Base-by-base conservation (phyloP, 1,140 invertebrate genomes). In the Acromyrmex echinatior region DNA sequence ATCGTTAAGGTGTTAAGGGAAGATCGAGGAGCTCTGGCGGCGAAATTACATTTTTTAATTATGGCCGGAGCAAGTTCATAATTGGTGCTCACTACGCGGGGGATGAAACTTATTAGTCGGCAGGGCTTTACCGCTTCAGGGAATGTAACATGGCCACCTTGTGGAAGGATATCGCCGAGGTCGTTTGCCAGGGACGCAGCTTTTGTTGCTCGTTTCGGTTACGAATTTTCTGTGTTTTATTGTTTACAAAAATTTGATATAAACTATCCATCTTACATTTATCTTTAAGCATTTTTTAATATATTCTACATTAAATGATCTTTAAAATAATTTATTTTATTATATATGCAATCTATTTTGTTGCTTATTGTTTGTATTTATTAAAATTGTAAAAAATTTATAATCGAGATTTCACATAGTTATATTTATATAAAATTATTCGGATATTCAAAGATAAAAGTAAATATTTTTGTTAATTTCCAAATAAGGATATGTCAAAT, bases 21-120 rank as follows among this genome's bases (percentile, higher is more conserved):
- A 91, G 90, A 91, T 91, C 68, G 87, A 92, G 79, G 71, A 89
- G 86, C 76, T 81, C 86, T 80, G 88, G 81, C 80, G 91, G 90
- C 88, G 86, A 92, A 92, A 94, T 94, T 94, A 94, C 92, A 94
- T 94, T 94, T 94, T 95, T 94, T 95, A 95, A 95, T 95, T 94
- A 94, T 91, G 86, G 90, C 89, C 79, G 68, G 90, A 94, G 94
- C 90, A 90, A 95, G 94, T 95, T 95, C 94, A 95, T 95, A 95
- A 95, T 95, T 94, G 94, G 94, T 95, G 93, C 94, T 95, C 94
- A 95, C 94, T 94, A 95, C 94, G 94, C 92, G 94, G 94, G 92
- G 94, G 94, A 95, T 95, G 94, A 95, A 95, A 94, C 94, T 95
- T 95, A 95, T 95, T 95, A 93, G 92, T 92, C 91, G 93, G 92